These are phyloP conservation scores for Caenorhabditis briggsae DNA, from an alignment of 1,140 invertebrate genomes.

Conservation along the genomic window DNA sequence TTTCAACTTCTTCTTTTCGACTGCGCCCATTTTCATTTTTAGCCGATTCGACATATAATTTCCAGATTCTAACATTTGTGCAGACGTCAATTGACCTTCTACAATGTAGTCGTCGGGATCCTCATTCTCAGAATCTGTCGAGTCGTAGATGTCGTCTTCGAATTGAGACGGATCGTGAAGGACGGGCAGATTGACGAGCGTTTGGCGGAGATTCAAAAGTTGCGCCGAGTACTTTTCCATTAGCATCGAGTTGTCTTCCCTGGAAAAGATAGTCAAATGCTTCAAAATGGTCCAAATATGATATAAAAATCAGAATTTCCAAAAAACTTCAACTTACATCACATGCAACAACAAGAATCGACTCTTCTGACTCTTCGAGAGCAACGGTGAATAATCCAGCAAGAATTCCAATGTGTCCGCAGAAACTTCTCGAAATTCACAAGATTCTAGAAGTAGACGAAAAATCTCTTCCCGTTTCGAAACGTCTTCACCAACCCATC, in stretches of 20 bases:
- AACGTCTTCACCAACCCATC: constrained; percentile 81
- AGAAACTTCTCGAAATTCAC: constrained; percentile 29
- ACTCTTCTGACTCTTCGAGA: constrained; percentile 79
- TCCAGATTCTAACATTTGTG: constrained; percentile 24
- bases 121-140: not conserved
- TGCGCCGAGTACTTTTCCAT: constrained; percentile 46
- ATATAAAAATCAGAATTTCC: too few relatives aligned
- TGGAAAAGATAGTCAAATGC: not conserved
- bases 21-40: constrained; percentile 37
- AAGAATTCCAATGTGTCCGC: constrained; percentile 70
- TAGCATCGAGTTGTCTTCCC: constrained; percentile 33
- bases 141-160: constrained; percentile 8
- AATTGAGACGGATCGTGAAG: constrained; percentile 48
- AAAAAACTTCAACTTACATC: constrained; percentile 79
- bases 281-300: too few relatives aligned
- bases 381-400: constrained; percentile 80
- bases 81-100: constrained; percentile 56
- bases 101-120: constrained; percentile 35
- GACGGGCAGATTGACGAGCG: constrained; percentile 32
- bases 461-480: constrained; percentile 80
- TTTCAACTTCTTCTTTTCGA: constrained; percentile 17
- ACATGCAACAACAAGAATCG: constrained; percentile 81
- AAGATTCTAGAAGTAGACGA: constrained; percentile 80
- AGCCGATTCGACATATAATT: constrained; percentile 1
- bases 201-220: constrained; percentile 27